phyloP scores from a whole-genome alignment of 2,113 vertebrate species.

The Ammodytes dubius region DNA sequence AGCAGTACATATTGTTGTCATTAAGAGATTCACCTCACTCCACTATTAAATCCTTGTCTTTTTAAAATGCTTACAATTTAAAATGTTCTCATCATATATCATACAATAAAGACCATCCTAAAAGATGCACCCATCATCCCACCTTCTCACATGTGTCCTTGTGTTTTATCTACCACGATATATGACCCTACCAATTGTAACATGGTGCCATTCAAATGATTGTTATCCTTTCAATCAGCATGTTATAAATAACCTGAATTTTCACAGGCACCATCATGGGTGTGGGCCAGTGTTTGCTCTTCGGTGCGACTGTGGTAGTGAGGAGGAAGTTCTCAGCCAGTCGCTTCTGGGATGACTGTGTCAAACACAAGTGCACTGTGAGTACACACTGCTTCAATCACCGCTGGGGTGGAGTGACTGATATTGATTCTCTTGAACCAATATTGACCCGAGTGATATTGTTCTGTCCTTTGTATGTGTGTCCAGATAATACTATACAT shows the following conservation, averaged over 20 bases:
- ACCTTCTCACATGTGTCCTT: background rate
- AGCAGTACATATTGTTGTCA: background rate
- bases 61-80: background rate
- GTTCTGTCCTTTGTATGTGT: background rate
- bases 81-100: background rate
- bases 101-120: background rate
- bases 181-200: background rate
- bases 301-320: slow-evolving; percentile 90
- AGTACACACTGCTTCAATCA: slow-evolving; percentile 58
- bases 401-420: background rate
- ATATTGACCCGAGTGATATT: background rate
- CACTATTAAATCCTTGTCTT: background rate
- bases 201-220: background rate
- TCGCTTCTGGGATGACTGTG: slow-evolving; percentile 93
- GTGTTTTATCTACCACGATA: background rate
- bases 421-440: background rate
- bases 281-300: slow-evolving; percentile 91
- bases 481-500: slow-evolving; percentile 92
- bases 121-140: background rate
- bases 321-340: slow-evolving; percentile 92
- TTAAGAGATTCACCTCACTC: background rate
- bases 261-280: slow-evolving; percentile 92
- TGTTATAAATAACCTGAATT: background rate
- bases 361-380: slow-evolving; percentile 92
- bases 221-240: background rate